phyloP scores from a whole-genome alignment of 2,888 invertebrate genomes.

The Gibbula magus region DNA sequence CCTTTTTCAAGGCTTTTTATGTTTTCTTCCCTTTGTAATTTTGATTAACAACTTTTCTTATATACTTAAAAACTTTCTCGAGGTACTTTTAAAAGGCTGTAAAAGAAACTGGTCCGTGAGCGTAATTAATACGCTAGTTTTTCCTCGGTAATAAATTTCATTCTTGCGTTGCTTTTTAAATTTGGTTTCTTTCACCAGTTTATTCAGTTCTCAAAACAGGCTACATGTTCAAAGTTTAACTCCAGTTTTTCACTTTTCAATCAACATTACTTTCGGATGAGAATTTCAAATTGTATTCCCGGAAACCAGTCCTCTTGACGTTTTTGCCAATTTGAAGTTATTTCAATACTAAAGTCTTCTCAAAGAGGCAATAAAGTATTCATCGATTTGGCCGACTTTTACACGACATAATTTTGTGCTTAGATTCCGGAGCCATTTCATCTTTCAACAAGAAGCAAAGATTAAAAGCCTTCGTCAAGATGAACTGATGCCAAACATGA shows the following conservation, averaged over 20 bases:
- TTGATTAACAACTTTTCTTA: conserved; percentile 5
- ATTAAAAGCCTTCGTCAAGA: too few relatives aligned
- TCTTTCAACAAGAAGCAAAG: too few relatives aligned
- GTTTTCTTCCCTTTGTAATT: neutral
- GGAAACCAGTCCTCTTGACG: neutral
- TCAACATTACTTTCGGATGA: neutral
- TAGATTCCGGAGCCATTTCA: too few relatives aligned
- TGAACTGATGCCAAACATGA: too few relatives aligned
- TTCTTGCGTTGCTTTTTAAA: too few relatives aligned
- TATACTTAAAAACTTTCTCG: neutral
- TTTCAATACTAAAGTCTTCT: neutral
- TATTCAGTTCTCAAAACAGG: too few relatives aligned
- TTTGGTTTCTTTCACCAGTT: too few relatives aligned
- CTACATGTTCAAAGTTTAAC: too few relatives aligned
- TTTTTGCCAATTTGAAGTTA: neutral
- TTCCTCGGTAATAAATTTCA: neutral
- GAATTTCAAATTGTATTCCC: neutral
- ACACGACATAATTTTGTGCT: too few relatives aligned
- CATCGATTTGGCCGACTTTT: too few relatives aligned
- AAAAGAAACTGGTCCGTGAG: neutral
- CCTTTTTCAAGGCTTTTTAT: neutral
- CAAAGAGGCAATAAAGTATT: neutral
- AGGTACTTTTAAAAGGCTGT: neutral
- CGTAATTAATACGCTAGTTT: neutral
- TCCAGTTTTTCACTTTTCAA: neutral